Conservation (phyloP, 2,113 vertebrate genomes). For the Aptenodytes forsteri region DNA sequence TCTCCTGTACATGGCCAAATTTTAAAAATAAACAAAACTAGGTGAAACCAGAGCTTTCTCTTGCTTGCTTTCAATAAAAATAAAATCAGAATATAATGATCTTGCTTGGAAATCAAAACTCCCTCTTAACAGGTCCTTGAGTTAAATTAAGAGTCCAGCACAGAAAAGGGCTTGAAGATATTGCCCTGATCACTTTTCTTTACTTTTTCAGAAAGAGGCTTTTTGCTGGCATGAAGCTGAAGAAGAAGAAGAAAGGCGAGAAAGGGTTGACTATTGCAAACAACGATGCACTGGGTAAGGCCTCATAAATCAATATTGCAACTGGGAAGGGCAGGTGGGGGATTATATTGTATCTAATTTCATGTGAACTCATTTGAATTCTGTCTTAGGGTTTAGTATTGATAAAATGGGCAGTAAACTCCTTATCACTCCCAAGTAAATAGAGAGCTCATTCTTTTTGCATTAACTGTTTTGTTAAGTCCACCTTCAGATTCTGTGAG, state of each 20-base stretch:
- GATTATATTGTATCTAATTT: background rate
- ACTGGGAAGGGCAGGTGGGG: background rate
- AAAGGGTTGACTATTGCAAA: slow-evolving; percentile 84
- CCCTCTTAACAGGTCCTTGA: background rate
- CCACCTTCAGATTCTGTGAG: background rate
- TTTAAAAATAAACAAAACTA: background rate
- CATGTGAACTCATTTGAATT: background rate
- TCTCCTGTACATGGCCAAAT: background rate
- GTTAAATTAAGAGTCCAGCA: background rate
- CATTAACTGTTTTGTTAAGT: background rate
- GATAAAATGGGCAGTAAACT: background rate
- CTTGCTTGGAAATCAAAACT: background rate
- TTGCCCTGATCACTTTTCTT: background rate
- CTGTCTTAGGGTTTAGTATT: background rate
- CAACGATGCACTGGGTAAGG: slow-evolving; percentile 83
- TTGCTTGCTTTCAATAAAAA: background rate
- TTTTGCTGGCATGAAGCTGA: slow-evolving; percentile 84
- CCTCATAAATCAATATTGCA: slow-evolving; percentile 72
- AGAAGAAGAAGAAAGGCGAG: slow-evolving; percentile 82
- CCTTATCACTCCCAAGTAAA: background rate
- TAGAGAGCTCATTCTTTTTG: background rate
- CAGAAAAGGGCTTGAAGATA: background rate
- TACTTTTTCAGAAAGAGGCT: slow-evolving; percentile 76
- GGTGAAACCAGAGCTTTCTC: background rate
- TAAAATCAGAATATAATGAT: background rate